Evolutionary conservation across 2,888 invertebrate genomes (phyloP).

Genomic region (Yponomeuta plumbellus): DNA sequence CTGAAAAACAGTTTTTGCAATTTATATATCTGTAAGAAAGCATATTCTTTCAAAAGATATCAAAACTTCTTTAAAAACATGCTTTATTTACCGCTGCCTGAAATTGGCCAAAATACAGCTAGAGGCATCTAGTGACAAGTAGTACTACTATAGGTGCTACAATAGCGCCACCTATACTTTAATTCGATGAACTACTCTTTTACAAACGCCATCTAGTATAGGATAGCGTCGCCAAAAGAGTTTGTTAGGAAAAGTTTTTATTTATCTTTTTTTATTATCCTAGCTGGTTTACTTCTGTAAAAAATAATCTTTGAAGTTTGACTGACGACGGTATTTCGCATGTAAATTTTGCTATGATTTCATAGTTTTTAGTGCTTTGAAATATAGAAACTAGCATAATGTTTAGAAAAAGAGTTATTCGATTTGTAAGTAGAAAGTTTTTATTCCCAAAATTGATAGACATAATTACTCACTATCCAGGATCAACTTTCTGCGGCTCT

Average conservation of each 20-base stretch:
- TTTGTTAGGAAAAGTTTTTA: neutral
- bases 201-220: conserved; percentile 31
- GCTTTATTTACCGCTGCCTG: neutral
- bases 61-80: too few species aligned
- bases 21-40: too few species aligned
- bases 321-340: neutral
- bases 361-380: neutral
- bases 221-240: conserved; percentile 26
- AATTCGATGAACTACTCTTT: too few species aligned
- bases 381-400: neutral
- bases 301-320: neutral
- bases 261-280: neutral
- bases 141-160: conserved; percentile 17
- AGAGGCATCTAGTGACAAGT: conserved; percentile 28
- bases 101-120: neutral
- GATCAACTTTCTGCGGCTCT: too few species aligned
- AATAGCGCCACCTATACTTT: too few species aligned
- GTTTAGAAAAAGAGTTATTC: neutral
- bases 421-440: neutral
- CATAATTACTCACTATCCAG: too few species aligned
- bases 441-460: too few species aligned
- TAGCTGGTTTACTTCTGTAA: neutral
- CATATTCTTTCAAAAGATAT: too few species aligned
- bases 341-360: neutral
- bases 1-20: too few species aligned